Evolutionary conservation across 2,888 invertebrate species (phyloP).

Genomic region (Pollenia labialis): DNA sequence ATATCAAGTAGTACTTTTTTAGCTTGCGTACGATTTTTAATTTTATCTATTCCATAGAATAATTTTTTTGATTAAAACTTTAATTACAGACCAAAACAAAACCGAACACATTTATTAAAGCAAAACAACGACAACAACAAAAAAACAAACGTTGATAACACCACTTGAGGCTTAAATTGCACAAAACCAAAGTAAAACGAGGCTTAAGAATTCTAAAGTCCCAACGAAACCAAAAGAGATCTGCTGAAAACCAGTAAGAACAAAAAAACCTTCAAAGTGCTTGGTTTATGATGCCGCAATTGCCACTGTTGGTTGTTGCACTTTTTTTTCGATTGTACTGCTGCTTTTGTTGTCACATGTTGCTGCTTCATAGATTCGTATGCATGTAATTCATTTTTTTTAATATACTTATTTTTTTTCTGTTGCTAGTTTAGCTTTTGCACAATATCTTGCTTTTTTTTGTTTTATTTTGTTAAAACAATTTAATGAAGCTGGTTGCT

Average conservation of each 20-base stretch:
- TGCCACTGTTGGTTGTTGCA: slow-evolving; percentile 70
- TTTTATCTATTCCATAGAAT: not conserved
- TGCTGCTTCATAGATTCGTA: slow-evolving; percentile 16
- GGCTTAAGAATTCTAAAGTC: slow-evolving; percentile 35
- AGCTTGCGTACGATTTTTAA: not conserved
- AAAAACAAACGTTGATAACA: slow-evolving; percentile 57
- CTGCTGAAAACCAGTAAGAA: slow-evolving; percentile 31
- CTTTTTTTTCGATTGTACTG: slow-evolving; percentile 38
- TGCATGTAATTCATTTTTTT: slow-evolving; percentile 19
- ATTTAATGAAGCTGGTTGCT: slow-evolving; percentile 76
- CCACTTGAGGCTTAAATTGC: slow-evolving; percentile 62
- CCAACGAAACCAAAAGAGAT: slow-evolving; percentile 33
- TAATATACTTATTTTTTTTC: not conserved
- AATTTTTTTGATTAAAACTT: slow-evolving; percentile 17
- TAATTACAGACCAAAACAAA: slow-evolving; percentile 38
- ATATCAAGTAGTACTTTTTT: too few relatives aligned
- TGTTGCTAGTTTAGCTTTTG: slow-evolving; percentile 39
- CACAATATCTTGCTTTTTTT: slow-evolving; percentile 59
- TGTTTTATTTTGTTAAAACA: slow-evolving; percentile 66
- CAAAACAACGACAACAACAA: not conserved
- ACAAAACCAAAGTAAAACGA: slow-evolving; percentile 25
- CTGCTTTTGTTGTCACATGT: slow-evolving; percentile 53
- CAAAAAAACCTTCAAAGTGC: slow-evolving; percentile 69
- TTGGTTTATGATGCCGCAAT: slow-evolving; percentile 68
- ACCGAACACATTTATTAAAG: slow-evolving; percentile 27